A percentile compares a stretch with the other conserved stretches of the same genome.
These are phyloP conservation scores for Acanthoscelides obtectus DNA, from an alignment of 2,888 invertebrate genomes.

Conservation along the genomic window DNA sequence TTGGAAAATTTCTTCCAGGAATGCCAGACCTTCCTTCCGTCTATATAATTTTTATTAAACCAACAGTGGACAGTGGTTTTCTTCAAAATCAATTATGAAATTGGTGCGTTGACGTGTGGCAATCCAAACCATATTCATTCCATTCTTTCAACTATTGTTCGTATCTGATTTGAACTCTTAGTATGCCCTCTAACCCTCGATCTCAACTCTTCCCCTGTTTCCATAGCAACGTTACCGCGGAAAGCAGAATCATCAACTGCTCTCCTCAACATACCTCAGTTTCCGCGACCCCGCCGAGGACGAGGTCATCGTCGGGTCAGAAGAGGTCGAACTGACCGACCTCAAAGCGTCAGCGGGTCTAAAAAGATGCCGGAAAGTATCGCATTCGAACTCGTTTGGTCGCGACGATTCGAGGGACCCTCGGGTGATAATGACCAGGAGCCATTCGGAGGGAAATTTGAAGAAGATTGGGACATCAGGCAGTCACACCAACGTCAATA, in stretches of 20 bases:
- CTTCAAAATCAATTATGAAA: no score
- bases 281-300: constrained; percentile 55
- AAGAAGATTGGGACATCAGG: constrained; percentile 30
- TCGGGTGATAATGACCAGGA: constrained; percentile 53
- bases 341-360: constrained; percentile 20
- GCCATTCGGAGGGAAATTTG: constrained; percentile 70
- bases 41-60: no score
- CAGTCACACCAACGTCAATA: constrained; percentile 50
- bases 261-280: constrained; percentile 55
- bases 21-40: no score
- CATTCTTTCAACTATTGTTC: no score
- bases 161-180: not conserved
- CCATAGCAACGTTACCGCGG: constrained; percentile 16
- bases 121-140: no score
- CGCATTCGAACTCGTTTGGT: constrained; percentile 50
- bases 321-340: constrained; percentile 36
- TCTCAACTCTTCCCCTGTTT: not conserved
- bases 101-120: no score
- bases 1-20: no score
- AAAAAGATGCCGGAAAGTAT: constrained; percentile 34
- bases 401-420: constrained; percentile 26
- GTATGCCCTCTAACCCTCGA: not conserved
- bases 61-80: no score
- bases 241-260: constrained; percentile 32
- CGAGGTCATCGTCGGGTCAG: constrained; percentile 36